These are phyloP conservation scores for Chrysochloris asiatica DNA, from an alignment of 2,113 vertebrate genomes.

Conservation along the genomic window DNA sequence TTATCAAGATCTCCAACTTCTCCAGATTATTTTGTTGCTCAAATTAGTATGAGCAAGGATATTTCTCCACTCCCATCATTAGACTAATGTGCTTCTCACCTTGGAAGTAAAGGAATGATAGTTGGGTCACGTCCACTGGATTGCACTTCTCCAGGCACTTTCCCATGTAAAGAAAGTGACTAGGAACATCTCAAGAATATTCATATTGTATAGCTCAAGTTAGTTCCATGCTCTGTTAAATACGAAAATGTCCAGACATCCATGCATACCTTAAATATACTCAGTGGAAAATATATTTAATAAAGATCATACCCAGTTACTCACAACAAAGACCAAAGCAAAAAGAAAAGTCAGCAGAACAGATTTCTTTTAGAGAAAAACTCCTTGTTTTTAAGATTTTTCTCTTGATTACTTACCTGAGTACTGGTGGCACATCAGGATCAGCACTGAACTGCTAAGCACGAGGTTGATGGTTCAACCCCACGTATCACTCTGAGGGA, in stretches of 20 bases:
- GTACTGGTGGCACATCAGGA: too few species aligned
- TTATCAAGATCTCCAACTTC: constrained; percentile 76
- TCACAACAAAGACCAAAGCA: constrained; percentile 19
- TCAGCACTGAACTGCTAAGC: too few species aligned
- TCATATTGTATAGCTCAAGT: neutral
- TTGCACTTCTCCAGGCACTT: constrained; percentile 58
- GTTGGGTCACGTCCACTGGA: constrained; percentile 12
- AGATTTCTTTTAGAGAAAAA: neutral
- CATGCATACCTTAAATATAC: constrained; percentile 24
- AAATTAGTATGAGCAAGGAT: constrained; percentile 71
- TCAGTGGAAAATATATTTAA: constrained; percentile 36
- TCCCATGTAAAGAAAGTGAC: constrained; percentile 55
- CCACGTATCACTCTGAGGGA: too few species aligned
- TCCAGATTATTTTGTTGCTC: constrained; percentile 69
- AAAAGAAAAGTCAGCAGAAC: constrained; percentile 1
- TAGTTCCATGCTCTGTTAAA: neutral
- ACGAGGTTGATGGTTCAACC: too few species aligned
- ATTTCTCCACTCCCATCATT: constrained; percentile 69
- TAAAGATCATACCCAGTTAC: neutral
- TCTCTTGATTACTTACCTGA: too few species aligned
- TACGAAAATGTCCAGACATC: neutral
- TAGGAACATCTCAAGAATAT: constrained; percentile 43
- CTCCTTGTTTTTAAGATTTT: neutral
- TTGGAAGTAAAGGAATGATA: constrained; percentile 52
- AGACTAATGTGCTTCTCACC: constrained; percentile 64